A percentile compares a stretch with the other conserved stretches of the same genome.
Conservation (phyloP, 2,797 vertebrate species). For the Meriones psammophilus region DNA sequence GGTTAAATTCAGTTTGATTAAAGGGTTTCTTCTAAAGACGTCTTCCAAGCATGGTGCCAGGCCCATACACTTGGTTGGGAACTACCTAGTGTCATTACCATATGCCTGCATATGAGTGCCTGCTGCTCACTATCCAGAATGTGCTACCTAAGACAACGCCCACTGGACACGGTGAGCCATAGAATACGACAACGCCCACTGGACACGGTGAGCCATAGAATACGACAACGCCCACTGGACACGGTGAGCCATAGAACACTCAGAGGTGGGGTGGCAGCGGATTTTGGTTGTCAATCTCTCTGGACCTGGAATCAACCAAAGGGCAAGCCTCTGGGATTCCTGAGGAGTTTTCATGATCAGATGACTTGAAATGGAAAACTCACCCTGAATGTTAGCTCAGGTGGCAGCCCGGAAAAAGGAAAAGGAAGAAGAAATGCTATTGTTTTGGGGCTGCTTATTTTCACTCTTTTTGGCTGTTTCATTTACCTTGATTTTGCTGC, state of each 20-base stretch:
- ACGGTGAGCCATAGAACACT: neutral
- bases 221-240: too few species aligned
- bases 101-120: neutral
- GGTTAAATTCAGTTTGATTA: neutral
- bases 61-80: neutral
- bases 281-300: neutral
- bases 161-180: neutral
- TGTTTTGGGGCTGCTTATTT: too few species aligned
- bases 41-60: neutral
- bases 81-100: neutral
- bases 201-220: neutral
- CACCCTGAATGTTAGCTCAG: neutral
- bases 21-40: neutral
- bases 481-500: neutral
- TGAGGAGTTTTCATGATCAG: neutral
- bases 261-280: neutral
- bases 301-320: neutral
- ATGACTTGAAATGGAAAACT: neutral
- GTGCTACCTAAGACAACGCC: too few species aligned
- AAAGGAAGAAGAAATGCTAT: neutral
- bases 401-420: neutral
- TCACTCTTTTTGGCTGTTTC: neutral
- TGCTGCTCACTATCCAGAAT: neutral
- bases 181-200: too few species aligned
- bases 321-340: neutral